Evolutionary conservation across 1,140 invertebrate genomes (phyloP), one percentile per base, ranked within the genome.

Genomic region (Zaprionus davidi): DNA sequence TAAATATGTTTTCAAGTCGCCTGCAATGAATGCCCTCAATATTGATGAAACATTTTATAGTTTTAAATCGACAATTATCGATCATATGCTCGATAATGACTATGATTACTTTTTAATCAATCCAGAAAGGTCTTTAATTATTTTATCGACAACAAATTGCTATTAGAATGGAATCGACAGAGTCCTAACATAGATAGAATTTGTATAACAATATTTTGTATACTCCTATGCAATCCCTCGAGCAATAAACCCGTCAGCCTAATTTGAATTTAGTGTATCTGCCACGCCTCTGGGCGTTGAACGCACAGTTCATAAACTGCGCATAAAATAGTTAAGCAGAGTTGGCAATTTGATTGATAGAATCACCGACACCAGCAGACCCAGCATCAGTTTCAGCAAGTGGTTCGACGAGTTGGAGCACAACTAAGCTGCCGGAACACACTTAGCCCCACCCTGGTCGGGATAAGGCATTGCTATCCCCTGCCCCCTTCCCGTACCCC

Each of bases 201-300:
- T 11, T 34, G 31, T 34, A 34, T 34, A 11, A 34, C 24, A n/a
- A 26, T 56, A 26, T 41, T 20, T 68, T 68, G 36, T 20, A 5
- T 36, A 57, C 20, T 67, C 56, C 17, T 41, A 24, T 24, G 22
- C 15, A 7, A 58, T 26, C 31, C 12, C 12, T 26, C 9, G 65
- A 17, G 41, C 56, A 66, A 66, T 65, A 71, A 58, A 58, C 62
- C 41, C 38, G 7, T 20, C 44, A 36, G 34, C 31, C 57, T 78
- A 70, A 76, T 75, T 79, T 65, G 46, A 76, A 72, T 78, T 75
- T 75, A 87, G 53, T 78, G 38, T 24, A 49, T 55, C 41, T 56
- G 71, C 76, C 55, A 82, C 44, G 56, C 74, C 57, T 26, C 60
- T 69, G 63, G 83, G 80, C 72, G 84, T 72, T 82, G 53, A 56